Base-by-base conservation (phyloP, 1,140 invertebrate species). In the Geopemphigus sp. region DNA sequence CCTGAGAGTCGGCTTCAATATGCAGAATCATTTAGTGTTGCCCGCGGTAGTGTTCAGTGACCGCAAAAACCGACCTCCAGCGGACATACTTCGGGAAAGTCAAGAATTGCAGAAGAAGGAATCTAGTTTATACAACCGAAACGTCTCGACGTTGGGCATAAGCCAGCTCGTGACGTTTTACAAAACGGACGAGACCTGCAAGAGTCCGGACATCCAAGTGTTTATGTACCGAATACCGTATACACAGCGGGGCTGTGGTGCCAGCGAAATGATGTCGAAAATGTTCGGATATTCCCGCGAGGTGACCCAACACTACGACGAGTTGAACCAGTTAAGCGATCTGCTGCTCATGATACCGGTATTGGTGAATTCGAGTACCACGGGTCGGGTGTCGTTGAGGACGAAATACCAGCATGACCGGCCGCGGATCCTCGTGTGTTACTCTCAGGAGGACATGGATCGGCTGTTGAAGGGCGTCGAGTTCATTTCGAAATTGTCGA, bases 1-100 rank as follows among this genome's bases (percentile, higher is more conserved):
- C 80, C 84, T 91, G 15, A 88, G 78, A n/a, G 93, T 95, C 0
- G 94, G 94, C 0, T 88, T 90, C 74, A 95, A 95, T 84, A 87
- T 95, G 0, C 91, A 93, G 83, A 92, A 94, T 85, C 93, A 94
- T 82, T 87, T 92, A 19, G 91, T 81, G 1, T 88, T 91, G 66
- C 89, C 89, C 29, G 90, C 89, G 3, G 85, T 93, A 64, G 89
- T 89, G 0, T 93, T 92, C 83, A 87, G 12, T 85, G 86, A 19
- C 86, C 87, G 57, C 85, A 87, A 81, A 90, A 88, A 0, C 89
- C 89, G 0, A 90, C 12, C 68, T 15, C 17, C 4, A 8, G 70
- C 74, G 1, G 39, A 74, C 1, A 64, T 81, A 83, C 90, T 57
- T 86, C 88, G 81, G 87, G 90, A 32, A 86, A 91, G 0, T 86